A percentile compares a stretch with the other conserved stretches of the same genome.
These are phyloP conservation scores for Salarias fasciatus DNA, from an alignment of 2,797 vertebrate genomes.

Conservation along the genomic window DNA sequence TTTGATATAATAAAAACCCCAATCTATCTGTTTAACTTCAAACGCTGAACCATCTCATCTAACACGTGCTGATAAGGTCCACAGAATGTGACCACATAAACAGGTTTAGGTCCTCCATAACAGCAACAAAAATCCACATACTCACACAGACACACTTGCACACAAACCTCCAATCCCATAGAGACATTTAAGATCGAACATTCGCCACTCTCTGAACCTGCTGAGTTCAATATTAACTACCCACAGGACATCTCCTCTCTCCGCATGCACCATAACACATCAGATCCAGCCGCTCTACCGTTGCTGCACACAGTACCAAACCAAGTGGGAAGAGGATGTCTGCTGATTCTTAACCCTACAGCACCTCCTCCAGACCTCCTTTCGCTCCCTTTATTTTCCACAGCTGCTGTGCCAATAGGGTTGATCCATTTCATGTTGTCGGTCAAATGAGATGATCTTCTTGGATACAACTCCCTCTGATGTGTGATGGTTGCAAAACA, in stretches of 20 bases:
- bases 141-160: background rate
- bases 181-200: slow-evolving; percentile 53
- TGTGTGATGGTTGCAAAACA: slow-evolving; percentile 21
- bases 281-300: slow-evolving; percentile 25
- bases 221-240: slow-evolving; percentile 77
- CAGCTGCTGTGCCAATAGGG: slow-evolving; percentile 28
- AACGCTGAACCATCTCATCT: too few species aligned
- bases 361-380: slow-evolving; percentile 34
- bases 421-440: slow-evolving; percentile 34
- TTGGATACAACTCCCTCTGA: slow-evolving; percentile 23
- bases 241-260: slow-evolving; percentile 62
- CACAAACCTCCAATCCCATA: slow-evolving; percentile 35
- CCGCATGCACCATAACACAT: slow-evolving; percentile 57
- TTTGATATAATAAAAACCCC: too few species aligned
- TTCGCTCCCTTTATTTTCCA: slow-evolving; percentile 25
- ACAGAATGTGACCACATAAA: background rate
- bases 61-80: too few species aligned
- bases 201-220: slow-evolving; percentile 66
- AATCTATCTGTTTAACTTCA: too few species aligned
- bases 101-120: background rate
- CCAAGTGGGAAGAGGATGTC: slow-evolving; percentile 22
- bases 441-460: slow-evolving; percentile 42
- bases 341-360: slow-evolving; percentile 44
- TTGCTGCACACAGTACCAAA: slow-evolving; percentile 26
- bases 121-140: slow-evolving; percentile 1